phyloP scores from a whole-genome alignment of 2,797 vertebrate genomes.

The Eulemur mongoz region DNA sequence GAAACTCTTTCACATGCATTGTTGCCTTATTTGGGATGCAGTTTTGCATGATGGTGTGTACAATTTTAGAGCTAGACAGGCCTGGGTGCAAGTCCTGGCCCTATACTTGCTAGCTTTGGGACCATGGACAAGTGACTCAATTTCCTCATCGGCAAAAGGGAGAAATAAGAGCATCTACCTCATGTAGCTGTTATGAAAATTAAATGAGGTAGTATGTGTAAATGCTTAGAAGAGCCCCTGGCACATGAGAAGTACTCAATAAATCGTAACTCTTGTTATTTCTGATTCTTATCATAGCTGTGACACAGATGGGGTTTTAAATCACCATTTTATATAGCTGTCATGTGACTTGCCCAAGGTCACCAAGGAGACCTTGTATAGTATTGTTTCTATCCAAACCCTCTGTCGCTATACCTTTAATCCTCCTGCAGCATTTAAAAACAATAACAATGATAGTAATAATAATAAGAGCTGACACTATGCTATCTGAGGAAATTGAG shows the following conservation, averaged over 20 bases:
- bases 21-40: background rate
- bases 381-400: background rate
- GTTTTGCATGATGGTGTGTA: background rate
- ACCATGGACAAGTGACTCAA: background rate
- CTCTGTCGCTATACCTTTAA: background rate
- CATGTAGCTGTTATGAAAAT: background rate
- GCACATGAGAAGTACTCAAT: background rate
- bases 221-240: background rate
- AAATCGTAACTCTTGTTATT: background rate
- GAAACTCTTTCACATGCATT: background rate
- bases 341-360: background rate
- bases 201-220: background rate
- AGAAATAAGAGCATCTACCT: background rate
- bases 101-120: background rate
- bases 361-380: background rate
- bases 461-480: background rate
- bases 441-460: background rate
- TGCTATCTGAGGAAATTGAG: background rate
- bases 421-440: background rate
- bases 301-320: background rate
- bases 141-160: background rate
- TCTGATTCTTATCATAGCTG: background rate
- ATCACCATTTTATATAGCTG: background rate
- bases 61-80: background rate
- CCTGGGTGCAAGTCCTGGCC: background rate